phyloP scores from a whole-genome alignment of 2,113 vertebrate species.

The Uropsilus gracilis region DNA sequence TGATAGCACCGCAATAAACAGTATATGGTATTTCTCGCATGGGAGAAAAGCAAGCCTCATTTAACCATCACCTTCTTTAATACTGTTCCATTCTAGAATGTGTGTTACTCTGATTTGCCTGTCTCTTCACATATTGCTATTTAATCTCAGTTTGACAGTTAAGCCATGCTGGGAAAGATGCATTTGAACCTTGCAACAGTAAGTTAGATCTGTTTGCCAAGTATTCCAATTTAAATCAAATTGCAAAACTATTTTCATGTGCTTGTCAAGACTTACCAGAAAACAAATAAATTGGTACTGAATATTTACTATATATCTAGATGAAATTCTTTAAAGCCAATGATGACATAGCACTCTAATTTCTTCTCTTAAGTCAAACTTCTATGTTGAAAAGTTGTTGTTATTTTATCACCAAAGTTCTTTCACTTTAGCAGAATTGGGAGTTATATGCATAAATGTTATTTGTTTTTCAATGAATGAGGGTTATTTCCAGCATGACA shows the following conservation, averaged over 20 bases:
- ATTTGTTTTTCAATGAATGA: constrained; percentile 71
- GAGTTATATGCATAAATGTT: constrained; percentile 55
- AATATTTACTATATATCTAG: constrained; percentile 56
- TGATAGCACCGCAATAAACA: constrained; percentile 78
- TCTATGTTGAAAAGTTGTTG: not conserved
- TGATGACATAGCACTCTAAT: constrained; percentile 14
- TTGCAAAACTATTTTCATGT: constrained; percentile 56
- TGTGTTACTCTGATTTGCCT: constrained; percentile 69
- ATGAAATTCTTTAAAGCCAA: constrained; percentile 66
- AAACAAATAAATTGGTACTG: constrained; percentile 60
- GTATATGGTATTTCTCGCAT: constrained; percentile 67
- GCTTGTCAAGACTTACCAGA: constrained; percentile 74
- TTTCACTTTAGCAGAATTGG: constrained; percentile 9
- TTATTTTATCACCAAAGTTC: constrained; percentile 34
- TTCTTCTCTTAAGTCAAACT: constrained; percentile 17
- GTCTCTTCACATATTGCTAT: constrained; percentile 67
- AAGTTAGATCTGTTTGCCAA: constrained; percentile 76
- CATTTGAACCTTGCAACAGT: constrained; percentile 79
- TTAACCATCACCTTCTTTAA: constrained; percentile 67
- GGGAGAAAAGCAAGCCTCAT: constrained; percentile 62
- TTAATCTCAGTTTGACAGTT: constrained; percentile 80
- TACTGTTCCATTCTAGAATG: constrained; percentile 66
- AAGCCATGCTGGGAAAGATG: constrained; percentile 81
- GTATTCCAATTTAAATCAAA: constrained; percentile 56
- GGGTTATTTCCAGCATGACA: constrained; percentile 83